These are phyloP conservation scores for Cosmia pyralina DNA, from an alignment of 2,888 invertebrate genomes.

Conservation along the genomic window DNA sequence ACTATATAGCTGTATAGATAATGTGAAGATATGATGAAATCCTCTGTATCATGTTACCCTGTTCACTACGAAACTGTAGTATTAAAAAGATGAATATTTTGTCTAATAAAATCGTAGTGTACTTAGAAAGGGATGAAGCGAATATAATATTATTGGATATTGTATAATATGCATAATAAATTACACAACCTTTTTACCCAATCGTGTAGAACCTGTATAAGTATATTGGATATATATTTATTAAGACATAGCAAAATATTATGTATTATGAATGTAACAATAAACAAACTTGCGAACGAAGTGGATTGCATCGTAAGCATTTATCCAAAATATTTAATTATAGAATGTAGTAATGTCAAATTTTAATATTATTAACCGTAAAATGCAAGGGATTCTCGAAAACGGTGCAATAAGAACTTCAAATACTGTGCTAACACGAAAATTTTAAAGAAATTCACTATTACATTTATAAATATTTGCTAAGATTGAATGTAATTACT, in stretches of 20 bases:
- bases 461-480: conserved; percentile 84
- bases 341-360: conserved; percentile 63
- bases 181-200: conserved; percentile 89
- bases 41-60: conserved; percentile 79
- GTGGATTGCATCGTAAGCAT: conserved; percentile 63
- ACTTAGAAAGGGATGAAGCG: conserved; percentile 75
- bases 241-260: conserved; percentile 78
- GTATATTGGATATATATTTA: conserved; percentile 71
- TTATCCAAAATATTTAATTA: conserved; percentile 68
- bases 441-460: conserved; percentile 82
- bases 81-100: conserved; percentile 68
- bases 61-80: conserved; percentile 73
- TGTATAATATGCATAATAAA: conserved; percentile 87
- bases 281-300: conserved; percentile 65
- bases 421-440: conserved; percentile 85
- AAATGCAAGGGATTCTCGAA: conserved; percentile 76
- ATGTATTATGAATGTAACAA: conserved; percentile 49
- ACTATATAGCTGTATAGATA: conserved; percentile 68
- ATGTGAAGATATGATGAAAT: conserved; percentile 70
- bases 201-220: conserved; percentile 79
- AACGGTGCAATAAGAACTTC: conserved; percentile 81
- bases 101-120: conserved; percentile 69
- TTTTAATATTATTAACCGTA: conserved; percentile 72
- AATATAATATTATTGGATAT: conserved; percentile 78
- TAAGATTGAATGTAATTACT: conserved; percentile 85